Evolutionary conservation across 2,113 vertebrate genomes (phyloP).

Genomic region (Callithrix jacchus): DNA sequence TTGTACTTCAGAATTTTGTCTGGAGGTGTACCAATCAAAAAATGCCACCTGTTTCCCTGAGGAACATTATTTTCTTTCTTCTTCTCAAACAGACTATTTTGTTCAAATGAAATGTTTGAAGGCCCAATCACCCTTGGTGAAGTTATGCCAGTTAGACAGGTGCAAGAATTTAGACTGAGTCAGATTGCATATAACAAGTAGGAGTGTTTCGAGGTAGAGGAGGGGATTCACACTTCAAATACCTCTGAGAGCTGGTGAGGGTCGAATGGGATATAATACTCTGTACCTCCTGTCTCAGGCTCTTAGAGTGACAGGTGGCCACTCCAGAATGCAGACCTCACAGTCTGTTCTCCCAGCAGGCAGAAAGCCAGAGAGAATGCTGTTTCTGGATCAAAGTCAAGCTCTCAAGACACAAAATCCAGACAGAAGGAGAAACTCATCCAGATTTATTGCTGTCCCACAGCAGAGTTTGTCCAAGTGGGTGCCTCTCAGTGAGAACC

Average conservation of each 20-base stretch:
- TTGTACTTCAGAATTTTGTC: neutral
- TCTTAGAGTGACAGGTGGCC: neutral
- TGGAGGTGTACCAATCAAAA: neutral
- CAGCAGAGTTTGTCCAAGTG: neutral
- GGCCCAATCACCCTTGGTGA: neutral
- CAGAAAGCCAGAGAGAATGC: neutral
- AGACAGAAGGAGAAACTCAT: neutral
- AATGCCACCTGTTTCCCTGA: neutral
- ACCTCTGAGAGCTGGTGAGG: neutral
- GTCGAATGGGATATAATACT: accelerated
- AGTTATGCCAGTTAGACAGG: neutral
- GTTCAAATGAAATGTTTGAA: neutral
- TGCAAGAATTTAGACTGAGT: neutral
- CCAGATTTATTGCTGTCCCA: neutral
- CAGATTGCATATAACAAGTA: neutral
- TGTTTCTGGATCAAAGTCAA: neutral
- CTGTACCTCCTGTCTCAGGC: neutral
- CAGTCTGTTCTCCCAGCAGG: neutral
- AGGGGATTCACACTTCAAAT: neutral
- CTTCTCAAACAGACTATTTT: neutral
- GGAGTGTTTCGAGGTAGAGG: neutral
- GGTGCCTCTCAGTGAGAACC: neutral
- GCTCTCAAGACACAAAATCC: neutral
- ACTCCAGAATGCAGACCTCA: neutral
- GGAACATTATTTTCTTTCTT: neutral